These are phyloP conservation scores for Platysternon megacephalum DNA, from an alignment of 2,113 vertebrate species.

Conservation along the genomic window DNA sequence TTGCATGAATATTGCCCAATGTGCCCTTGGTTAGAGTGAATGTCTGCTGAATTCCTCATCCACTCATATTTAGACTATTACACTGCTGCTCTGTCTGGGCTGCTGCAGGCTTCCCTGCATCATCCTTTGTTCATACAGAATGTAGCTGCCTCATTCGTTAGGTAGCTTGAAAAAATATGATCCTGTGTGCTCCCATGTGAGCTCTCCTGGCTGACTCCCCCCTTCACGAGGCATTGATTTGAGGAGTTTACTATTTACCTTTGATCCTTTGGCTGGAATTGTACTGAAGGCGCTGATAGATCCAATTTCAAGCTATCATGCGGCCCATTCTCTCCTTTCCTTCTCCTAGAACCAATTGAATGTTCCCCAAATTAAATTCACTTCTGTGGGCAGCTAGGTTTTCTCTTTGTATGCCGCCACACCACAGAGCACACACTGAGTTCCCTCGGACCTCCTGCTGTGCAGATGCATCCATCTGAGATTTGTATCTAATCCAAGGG, in stretches of 20 bases:
- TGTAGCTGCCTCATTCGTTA: background rate
- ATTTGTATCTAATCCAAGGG: constrained; percentile 4
- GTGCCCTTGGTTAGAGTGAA: background rate
- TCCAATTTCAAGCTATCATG: constrained; percentile 60
- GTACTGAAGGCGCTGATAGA: constrained; percentile 34
- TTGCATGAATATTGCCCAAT: rapidly evolving
- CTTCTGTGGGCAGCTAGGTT: background rate
- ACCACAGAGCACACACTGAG: background rate
- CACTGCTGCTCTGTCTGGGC: background rate
- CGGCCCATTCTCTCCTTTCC: constrained; percentile 32
- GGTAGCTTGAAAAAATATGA: background rate
- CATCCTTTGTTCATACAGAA: background rate
- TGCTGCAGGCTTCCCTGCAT: background rate
- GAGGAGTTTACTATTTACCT: constrained; percentile 58
- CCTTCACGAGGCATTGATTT: constrained; percentile 54
- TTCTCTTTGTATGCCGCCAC: background rate
- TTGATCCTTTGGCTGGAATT: constrained; percentile 59
- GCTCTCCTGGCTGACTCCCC: constrained; percentile 21
- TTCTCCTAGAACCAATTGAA: constrained; percentile 43
- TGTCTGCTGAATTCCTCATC: background rate
- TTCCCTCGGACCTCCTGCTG: background rate
- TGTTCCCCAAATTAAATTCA: constrained; percentile 46
- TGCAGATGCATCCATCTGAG: background rate
- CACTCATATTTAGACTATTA: background rate
- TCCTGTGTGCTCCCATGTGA: background rate